phyloP scores from a whole-genome alignment of 2,797 vertebrate genomes.

The Octomys mimax region DNA sequence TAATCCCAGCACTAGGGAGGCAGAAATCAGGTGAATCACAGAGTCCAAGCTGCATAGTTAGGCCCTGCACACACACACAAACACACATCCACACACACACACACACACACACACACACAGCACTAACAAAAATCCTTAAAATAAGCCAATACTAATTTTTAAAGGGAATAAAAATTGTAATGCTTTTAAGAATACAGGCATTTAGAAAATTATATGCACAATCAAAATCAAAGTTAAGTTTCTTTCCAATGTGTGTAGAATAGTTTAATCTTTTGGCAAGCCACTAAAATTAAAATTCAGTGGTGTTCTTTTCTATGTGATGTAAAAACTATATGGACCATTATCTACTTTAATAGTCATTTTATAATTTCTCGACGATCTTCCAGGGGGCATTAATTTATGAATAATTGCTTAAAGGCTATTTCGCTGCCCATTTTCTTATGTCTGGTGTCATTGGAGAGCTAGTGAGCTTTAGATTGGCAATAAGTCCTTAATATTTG shows the following conservation, averaged over 20 bases:
- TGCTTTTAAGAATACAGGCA: not conserved
- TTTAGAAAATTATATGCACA: not conserved
- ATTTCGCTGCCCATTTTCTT: constrained; percentile 66
- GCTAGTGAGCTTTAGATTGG: constrained; percentile 52
- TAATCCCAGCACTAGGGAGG: no score
- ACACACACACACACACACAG: no score
- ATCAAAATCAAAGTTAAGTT: not conserved
- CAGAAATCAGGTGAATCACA: no score
- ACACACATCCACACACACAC: no score
- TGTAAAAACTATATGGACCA: constrained; percentile 58
- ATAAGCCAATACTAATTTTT: constrained; percentile 4
- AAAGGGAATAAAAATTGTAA: not conserved
- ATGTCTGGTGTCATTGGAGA: constrained; percentile 62
- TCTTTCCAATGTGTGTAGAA: not conserved
- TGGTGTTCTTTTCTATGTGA: constrained; percentile 61
- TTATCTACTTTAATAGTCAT: constrained; percentile 73
- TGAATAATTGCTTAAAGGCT: constrained; percentile 61
- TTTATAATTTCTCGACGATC: constrained; percentile 72
- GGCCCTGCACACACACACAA: no score
- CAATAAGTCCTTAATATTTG: constrained; percentile 67
- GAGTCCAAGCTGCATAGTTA: no score
- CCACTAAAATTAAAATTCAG: constrained; percentile 66
- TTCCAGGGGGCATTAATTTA: constrained; percentile 59
- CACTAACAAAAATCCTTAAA: not conserved
- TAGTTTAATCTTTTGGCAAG: constrained; percentile 37